A percentile compares a stretch with the other conserved stretches of the same genome.
These are phyloP conservation scores for Diadumene lineata DNA, from an alignment of 92 coral and sea anemone species.

Conservation along the genomic window DNA sequence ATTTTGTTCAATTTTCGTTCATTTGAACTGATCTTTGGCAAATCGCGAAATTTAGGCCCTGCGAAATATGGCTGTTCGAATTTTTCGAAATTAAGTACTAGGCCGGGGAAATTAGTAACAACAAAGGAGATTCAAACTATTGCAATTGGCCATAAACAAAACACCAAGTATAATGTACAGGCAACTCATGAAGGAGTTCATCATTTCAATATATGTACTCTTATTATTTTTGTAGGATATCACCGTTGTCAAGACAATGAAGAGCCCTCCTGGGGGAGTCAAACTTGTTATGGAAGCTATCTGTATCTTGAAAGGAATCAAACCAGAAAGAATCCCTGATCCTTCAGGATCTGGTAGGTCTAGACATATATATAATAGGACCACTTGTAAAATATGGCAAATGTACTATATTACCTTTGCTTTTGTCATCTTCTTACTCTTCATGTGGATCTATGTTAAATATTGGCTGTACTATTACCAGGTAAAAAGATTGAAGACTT, in stretches of 20 bases:
- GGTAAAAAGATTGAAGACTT: constrained; percentile 99
- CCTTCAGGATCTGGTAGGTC: constrained; percentile 97
- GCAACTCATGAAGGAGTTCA: not conserved
- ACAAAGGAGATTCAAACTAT: not conserved
- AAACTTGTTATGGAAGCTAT: constrained; percentile 99
- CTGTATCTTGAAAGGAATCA: constrained; percentile 93
- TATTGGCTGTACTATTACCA: constrained; percentile 12
- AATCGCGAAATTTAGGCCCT: no score
- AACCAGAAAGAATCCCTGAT: constrained; percentile 96
- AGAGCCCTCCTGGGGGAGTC: constrained; percentile 95
- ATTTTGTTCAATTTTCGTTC: no score
- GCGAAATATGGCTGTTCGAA: no score
- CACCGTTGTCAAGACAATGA: constrained; percentile 95
- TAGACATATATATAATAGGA: no score
- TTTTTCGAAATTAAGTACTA: no score
- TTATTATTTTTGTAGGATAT: constrained; percentile 61
- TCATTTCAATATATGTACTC: not conserved
- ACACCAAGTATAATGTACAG: no score
- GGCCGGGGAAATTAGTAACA: no score
- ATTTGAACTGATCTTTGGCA: no score
- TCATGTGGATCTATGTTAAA: not conserved
- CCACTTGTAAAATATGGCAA: no score
- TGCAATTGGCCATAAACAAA: no score
- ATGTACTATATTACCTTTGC: no score
- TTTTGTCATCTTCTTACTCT: not conserved